Evolutionary conservation across 2,888 invertebrate genomes (phyloP), one percentile per base, ranked within the genome.

Genomic region (Cheilosia scutellata): DNA sequence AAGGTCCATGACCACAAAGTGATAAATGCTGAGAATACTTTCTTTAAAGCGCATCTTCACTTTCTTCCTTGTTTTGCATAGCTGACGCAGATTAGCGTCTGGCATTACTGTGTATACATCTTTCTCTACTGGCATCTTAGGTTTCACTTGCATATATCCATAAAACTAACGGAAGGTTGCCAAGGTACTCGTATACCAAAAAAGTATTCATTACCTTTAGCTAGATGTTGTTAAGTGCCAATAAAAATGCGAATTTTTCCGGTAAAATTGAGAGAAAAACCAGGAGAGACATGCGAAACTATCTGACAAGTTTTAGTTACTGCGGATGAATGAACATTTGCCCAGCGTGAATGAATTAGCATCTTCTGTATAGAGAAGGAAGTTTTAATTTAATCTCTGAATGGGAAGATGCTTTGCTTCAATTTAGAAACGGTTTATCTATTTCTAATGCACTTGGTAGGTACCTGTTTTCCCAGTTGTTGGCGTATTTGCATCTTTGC

Each of bases 1-100:
- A 65, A 79, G 84, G 84, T 84, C 80, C 55, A 60, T 76, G 84
- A 84, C 84, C 79, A 84, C 75, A 76, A 63, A 65, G 42, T 60
- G 65, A 58, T 79, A 84, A 79, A 80, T 70, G 70, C 37, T 76
- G 65, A 33, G 75, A 80, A 79, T 84, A 78, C 83, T 83, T 83
- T 83, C 74, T 76, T 71, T 53, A 57, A 37, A 72, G 42, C 53
- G 16, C 74, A 78, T 83, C 83, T 83, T 83, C 83, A 83, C 83
- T 83, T 83, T 83, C 83, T 83, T 83, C 78, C 71, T 66, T 66
- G 40, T 58, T 2, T 44, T 16, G 27, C 42, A 44, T 42, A 44
- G 25, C 33, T 33, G 9, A 11, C 7, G 44, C 9, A 25, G n/a
- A 11, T 20, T 49, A n/a, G 7, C 16, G 25, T 33, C 16, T 44